Percentiles rank a stretch among this genome's conserved stretches.
Evolutionary conservation across 2,888 invertebrate genomes (phyloP).

Genomic region (Drosophila vallismaia): DNA sequence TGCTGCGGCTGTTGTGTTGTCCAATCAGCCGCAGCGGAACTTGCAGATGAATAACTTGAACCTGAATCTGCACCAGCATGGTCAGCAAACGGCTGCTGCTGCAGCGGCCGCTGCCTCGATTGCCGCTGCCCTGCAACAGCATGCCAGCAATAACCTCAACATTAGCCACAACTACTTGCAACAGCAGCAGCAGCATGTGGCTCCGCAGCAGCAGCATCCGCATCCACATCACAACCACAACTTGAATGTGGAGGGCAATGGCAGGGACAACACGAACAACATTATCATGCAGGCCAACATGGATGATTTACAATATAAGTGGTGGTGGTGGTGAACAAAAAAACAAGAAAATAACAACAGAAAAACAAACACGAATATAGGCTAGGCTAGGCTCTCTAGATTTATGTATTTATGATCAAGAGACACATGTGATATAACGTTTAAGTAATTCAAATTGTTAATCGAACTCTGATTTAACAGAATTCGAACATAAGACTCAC

Average conservation of each 20-base stretch:
- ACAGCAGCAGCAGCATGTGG: slow-evolving; percentile 2
- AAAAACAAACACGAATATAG: slow-evolving; percentile 36
- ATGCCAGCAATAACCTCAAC: slow-evolving; percentile 66
- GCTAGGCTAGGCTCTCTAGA: slow-evolving; percentile 57
- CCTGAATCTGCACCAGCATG: slow-evolving; percentile 76
- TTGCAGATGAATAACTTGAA: slow-evolving; percentile 82
- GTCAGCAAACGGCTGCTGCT: slow-evolving; percentile 68
- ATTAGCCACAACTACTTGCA: slow-evolving; percentile 73
- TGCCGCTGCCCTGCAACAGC: slow-evolving; percentile 65
- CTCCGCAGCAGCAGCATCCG: slow-evolving; percentile 53
- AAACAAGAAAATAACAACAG: slow-evolving; percentile 45
- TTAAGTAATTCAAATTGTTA: slow-evolving; percentile 74
- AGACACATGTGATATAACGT: slow-evolving; percentile 67
- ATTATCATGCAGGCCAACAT: slow-evolving; percentile 83
- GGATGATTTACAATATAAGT: slow-evolving; percentile 83
- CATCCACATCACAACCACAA: slow-evolving; percentile 69
- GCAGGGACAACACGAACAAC: slow-evolving; percentile 81
- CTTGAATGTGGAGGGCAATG: slow-evolving; percentile 78
- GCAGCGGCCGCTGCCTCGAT: slow-evolving; percentile 80
- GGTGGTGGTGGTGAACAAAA: slow-evolving; percentile 82
- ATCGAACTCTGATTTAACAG: slow-evolving; percentile 25
- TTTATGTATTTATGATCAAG: slow-evolving; percentile 38
- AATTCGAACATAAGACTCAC: slow-evolving; percentile 32
- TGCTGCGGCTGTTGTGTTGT: slow-evolving; percentile 80
- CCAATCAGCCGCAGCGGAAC: slow-evolving; percentile 73